These are phyloP conservation scores for Chloroclysta siterata DNA, from an alignment of 2,888 invertebrate genomes.

Conservation along the genomic window DNA sequence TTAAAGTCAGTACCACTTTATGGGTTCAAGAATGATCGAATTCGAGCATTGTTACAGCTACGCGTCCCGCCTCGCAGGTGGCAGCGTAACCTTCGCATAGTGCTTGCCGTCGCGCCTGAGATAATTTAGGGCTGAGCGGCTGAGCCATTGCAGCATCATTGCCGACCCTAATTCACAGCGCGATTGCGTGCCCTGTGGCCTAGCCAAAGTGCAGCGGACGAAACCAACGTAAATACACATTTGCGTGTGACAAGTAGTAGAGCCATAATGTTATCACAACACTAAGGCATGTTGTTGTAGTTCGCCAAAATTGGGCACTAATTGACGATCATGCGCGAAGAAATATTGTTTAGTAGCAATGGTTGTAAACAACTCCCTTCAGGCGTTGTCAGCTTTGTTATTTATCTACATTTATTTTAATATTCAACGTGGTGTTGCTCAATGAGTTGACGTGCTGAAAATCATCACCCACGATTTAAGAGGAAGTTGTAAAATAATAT, in stretches of 20 bases:
- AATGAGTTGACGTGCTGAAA: slow-evolving; percentile 32
- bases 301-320: slow-evolving; percentile 45
- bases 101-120: slow-evolving; percentile 27
- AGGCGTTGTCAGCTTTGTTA: slow-evolving; percentile 19
- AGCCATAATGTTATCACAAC: slow-evolving; percentile 48
- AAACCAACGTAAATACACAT: slow-evolving; percentile 64
- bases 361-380: slow-evolving; percentile 27
- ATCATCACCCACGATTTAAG: slow-evolving; percentile 15
- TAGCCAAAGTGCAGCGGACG: slow-evolving; percentile 74
- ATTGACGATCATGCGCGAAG: slow-evolving; percentile 35
- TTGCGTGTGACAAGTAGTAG: slow-evolving; percentile 55
- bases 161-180: slow-evolving; percentile 60
- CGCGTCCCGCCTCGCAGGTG: slow-evolving; percentile 2
- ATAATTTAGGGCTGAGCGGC: slow-evolving; percentile 51
- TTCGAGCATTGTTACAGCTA: slow-evolving; percentile 8
- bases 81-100: slow-evolving; percentile 25
- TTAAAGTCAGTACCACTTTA: slow-evolving; percentile 10
- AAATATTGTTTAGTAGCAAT: slow-evolving; percentile 23
- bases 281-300: slow-evolving; percentile 35
- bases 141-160: slow-evolving; percentile 61
- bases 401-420: slow-evolving; percentile 24
- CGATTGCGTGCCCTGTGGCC: slow-evolving; percentile 51
- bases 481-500: slow-evolving; percentile 29
- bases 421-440: slow-evolving; percentile 25
- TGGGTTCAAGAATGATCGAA: slow-evolving; percentile 6